phyloP scores from a whole-genome alignment of 2,888 invertebrate genomes.

The Drosophila putrida region DNA sequence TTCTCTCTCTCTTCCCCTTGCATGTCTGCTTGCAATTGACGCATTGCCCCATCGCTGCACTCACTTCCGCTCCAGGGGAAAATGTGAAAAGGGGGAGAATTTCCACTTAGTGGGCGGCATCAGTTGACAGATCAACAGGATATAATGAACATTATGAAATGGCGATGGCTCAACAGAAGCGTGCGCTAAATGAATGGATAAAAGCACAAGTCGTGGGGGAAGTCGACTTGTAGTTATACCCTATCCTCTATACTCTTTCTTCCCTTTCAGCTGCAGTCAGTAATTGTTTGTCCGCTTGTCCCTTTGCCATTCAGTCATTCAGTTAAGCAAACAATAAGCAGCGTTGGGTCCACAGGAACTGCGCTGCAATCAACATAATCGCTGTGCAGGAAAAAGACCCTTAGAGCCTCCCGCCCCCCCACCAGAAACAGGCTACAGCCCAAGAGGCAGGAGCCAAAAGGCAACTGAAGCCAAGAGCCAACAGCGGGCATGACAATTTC shows the following conservation, averaged over 20 bases:
- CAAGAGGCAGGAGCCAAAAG: slow-evolving; percentile 22
- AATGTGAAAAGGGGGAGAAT: background rate
- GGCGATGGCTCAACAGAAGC: slow-evolving; percentile 63
- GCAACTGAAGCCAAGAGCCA: slow-evolving; percentile 27
- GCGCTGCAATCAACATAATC: slow-evolving; percentile 80
- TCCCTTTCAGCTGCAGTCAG: background rate
- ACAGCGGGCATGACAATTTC: slow-evolving; percentile 75
- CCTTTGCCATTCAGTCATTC: slow-evolving; percentile 68
- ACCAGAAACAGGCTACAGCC: background rate
- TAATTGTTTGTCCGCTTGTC: slow-evolving; percentile 55
- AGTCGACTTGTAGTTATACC: background rate
- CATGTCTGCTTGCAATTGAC: slow-evolving; percentile 65
- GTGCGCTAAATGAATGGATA: slow-evolving; percentile 74
- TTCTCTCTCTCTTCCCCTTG: slow-evolving; percentile 3
- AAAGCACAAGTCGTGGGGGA: slow-evolving; percentile 48
- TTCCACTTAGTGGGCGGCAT: slow-evolving; percentile 49
- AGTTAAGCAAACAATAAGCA: slow-evolving; percentile 78
- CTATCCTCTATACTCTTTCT: background rate
- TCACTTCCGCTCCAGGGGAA: background rate
- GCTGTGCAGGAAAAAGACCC: slow-evolving; percentile 71
- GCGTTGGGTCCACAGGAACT: slow-evolving; percentile 74
- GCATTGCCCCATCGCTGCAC: slow-evolving; percentile 8
- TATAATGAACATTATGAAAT: slow-evolving; percentile 78
- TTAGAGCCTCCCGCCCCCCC: slow-evolving; percentile 2
- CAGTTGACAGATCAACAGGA: slow-evolving; percentile 78